Base-by-base conservation (phyloP, 2,113 vertebrate genomes). In the Rhinopomastus cyanomelas region DNA sequence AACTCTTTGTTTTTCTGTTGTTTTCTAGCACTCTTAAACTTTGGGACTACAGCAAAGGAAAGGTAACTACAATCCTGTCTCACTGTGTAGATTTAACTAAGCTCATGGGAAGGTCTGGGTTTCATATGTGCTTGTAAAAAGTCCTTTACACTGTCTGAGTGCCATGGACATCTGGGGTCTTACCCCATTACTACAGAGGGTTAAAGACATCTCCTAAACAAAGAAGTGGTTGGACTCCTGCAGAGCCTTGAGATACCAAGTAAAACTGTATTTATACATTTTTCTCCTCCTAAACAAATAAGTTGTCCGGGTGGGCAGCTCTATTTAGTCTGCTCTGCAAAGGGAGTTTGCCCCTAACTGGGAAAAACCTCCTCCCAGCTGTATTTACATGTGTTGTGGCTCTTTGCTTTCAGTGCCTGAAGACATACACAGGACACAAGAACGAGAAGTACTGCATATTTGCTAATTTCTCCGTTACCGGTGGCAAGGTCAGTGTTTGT, bases 31-130 rank as follows among this genome's bases (percentile, higher is more conserved):
- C 99, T 20, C 97, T 99, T 92, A 99, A 99, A 93, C 98, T 99
- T 96, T 99, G 99, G 99, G 99, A 99, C 97, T 99, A 99, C 98
- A 99, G 99, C 97, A 99, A 99, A 97, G 99, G 99, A 97, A 99
- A 99, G 98, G 99, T 99, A 94, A 95, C 88, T 39, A 1, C 15
- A 26, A 60, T 71, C 44, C 20, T 79, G 5, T 46, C 25, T 91
- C 1, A 4, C 32, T 25, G 0, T 15, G 4, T 48, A 42, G 22
- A 21, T 20, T 61, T 79, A 64, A n/a, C 12, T 76, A 56, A 79
- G 11, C 9, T 73, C 79, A 10, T 17, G 55, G 57, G 27, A 53
- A 55, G 71, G 67, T 69, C 13, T 72, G 32, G 20, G 30, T 88
- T 86, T 92, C 15, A 30, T 30, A 3, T 11, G 16, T 71, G 42